These are phyloP conservation scores for Trachemys scripta DNA, from an alignment of 2,113 vertebrate genomes.

Conservation along the genomic window DNA sequence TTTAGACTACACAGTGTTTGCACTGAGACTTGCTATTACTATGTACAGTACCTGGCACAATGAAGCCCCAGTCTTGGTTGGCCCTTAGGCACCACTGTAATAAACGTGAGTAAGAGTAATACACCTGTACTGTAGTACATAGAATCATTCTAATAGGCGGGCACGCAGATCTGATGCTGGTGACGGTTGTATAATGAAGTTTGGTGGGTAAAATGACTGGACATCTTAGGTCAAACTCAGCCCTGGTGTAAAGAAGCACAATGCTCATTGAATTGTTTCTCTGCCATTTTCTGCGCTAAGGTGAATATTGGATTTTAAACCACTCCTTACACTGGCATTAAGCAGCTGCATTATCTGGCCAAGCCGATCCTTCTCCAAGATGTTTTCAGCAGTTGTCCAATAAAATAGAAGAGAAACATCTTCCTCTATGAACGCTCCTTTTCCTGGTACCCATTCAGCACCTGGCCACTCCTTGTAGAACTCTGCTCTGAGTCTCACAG, in stretches of 20 bases:
- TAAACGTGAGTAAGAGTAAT: fast-evolving
- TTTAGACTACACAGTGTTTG: background rate
- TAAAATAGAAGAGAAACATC: background rate
- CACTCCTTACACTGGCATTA: fast-evolving
- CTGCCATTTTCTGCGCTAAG: background rate
- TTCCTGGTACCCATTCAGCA: background rate
- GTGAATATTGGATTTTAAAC: background rate
- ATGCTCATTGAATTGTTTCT: background rate
- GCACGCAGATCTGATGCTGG: background rate
- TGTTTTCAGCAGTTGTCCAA: background rate
- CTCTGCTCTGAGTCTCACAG: background rate
- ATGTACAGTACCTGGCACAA: background rate
- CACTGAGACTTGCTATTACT: background rate
- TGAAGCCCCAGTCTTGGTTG: background rate
- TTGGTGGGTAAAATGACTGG: fast-evolving
- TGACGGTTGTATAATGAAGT: background rate
- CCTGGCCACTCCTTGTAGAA: background rate
- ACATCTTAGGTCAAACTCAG: background rate
- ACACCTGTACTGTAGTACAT: background rate
- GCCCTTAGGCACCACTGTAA: background rate
- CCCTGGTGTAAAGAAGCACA: background rate
- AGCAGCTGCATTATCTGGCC: background rate
- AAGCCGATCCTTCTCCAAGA: background rate
- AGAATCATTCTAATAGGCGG: background rate
- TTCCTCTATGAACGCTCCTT: background rate